Conservation (phyloP, 2,113 vertebrate genomes). For the Epinephelus fuscoguttatus region DNA sequence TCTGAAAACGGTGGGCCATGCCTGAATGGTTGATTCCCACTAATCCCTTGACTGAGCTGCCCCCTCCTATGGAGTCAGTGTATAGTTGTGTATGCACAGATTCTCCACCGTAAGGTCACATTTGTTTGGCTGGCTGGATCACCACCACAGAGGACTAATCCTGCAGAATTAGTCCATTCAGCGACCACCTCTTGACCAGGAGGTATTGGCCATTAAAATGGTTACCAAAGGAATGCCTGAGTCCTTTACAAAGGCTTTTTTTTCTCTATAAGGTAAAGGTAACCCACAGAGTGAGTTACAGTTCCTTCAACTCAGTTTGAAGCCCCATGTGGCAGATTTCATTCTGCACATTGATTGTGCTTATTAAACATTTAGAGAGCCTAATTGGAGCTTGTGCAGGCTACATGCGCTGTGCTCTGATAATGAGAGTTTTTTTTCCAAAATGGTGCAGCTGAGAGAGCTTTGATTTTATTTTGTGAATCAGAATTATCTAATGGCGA, state of each 20-base stretch:
- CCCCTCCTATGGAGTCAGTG: constrained; percentile 66
- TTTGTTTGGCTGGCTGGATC: constrained; percentile 74
- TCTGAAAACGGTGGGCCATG: constrained; percentile 57
- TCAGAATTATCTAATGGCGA: constrained; percentile 1
- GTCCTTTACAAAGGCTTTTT: constrained; percentile 57
- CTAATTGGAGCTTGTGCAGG: constrained; percentile 70
- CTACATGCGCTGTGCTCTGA: constrained; percentile 36
- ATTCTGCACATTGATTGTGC: constrained; percentile 69
- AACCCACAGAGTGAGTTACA: constrained; percentile 69
- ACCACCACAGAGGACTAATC: constrained; percentile 73
- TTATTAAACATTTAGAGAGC: constrained; percentile 73
- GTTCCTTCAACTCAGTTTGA: constrained; percentile 58
- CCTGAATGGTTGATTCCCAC: constrained; percentile 60
- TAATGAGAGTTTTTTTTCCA: constrained; percentile 41
- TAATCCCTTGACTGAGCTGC: constrained; percentile 70
- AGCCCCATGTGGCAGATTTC: constrained; percentile 52
- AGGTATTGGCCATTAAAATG: constrained; percentile 77
- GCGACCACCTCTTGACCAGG: constrained; percentile 76
- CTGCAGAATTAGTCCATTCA: constrained; percentile 75
- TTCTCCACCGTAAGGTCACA: constrained; percentile 72
- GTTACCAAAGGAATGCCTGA: constrained; percentile 80
- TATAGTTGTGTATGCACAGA: constrained; percentile 59
- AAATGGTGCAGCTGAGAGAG: constrained; percentile 38
- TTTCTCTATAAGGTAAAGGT: constrained; percentile 63
- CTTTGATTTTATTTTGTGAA: constrained; percentile 43